Percentiles rank a stretch among this genome's conserved stretches.
Evolutionary conservation across 30 jellyfish, hydroid and myxozoan genomes (phyloP).

Genomic region (Aurelia aurita): DNA sequence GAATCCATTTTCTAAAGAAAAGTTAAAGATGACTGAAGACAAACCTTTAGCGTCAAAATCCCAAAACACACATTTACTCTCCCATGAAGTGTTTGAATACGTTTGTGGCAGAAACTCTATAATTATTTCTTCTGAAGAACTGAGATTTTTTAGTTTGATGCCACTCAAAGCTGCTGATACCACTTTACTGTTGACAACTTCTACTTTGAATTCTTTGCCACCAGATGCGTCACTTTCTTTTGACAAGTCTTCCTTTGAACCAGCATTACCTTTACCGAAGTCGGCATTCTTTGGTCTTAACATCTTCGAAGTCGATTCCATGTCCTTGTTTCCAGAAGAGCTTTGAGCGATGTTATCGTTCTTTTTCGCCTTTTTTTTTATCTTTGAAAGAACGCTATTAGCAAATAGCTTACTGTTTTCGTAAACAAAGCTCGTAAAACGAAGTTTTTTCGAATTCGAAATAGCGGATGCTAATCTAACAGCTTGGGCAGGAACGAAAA

Average conservation of each 20-base stretch:
- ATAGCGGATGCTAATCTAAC: slow-evolving; percentile 9
- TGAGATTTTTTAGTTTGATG: background rate
- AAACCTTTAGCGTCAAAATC: slow-evolving; percentile 23
- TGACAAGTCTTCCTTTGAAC: no score
- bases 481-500: slow-evolving; percentile 1
- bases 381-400: background rate
- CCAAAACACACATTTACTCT: slow-evolving; percentile 22
- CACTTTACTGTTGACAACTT: no score
- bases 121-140: slow-evolving; percentile 8
- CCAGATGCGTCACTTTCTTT: no score
- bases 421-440: slow-evolving; percentile 24
- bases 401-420: slow-evolving; percentile 7
- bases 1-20: no score
- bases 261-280: no score
- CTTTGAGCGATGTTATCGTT: no score
- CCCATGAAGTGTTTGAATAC: background rate
- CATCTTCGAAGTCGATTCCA: background rate
- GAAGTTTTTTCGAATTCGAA: background rate
- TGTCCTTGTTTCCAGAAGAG: no score
- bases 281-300: background rate
- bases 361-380: no score
- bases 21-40: background rate
- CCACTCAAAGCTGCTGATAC: no score
- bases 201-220: no score
- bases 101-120: background rate